These are phyloP conservation scores for Sakesphorus luctuosus DNA, from an alignment of 2,113 vertebrate genomes.

Conservation along the genomic window DNA sequence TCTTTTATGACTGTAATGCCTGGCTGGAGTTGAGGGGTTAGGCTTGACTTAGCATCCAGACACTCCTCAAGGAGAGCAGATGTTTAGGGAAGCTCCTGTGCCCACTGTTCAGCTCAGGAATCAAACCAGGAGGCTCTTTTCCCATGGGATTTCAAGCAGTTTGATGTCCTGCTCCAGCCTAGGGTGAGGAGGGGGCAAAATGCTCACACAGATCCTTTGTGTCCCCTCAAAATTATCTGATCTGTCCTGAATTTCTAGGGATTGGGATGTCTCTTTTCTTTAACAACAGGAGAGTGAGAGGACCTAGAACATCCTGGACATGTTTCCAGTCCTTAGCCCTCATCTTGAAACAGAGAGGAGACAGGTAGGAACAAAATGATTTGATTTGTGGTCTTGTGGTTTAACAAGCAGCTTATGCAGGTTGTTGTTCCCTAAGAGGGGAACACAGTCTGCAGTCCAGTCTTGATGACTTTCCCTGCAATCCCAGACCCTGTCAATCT, in stretches of 20 bases:
- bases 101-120: background rate
- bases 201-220: background rate
- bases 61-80: background rate
- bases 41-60: background rate
- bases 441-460: background rate
- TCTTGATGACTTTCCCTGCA: fast-evolving
- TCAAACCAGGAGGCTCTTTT: background rate
- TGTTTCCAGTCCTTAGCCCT: background rate
- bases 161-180: background rate
- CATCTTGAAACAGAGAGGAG: background rate
- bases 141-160: background rate
- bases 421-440: background rate
- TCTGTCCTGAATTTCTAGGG: background rate
- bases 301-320: fast-evolving
- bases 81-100: fast-evolving
- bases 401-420: background rate
- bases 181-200: background rate
- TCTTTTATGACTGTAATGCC: background rate
- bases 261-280: background rate
- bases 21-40: background rate
- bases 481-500: fast-evolving
- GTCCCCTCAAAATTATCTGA: background rate
- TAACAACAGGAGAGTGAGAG: background rate
- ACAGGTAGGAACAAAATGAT: background rate
- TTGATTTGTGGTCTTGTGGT: background rate